Base-by-base conservation (phyloP, 2,113 vertebrate species). In the Scopus umbretta region DNA sequence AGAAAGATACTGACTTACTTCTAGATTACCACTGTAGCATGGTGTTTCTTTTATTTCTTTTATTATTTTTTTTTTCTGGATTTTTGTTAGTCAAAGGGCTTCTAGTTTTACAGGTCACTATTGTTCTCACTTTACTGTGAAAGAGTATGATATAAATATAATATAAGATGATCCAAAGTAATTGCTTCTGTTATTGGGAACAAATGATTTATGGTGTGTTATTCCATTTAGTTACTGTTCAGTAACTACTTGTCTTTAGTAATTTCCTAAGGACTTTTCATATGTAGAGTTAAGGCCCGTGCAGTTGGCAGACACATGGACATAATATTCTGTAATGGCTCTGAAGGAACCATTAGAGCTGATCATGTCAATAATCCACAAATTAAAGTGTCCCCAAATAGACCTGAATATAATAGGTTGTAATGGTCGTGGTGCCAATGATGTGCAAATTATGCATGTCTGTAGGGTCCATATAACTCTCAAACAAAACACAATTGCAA, bases 321-420 rank as follows among this genome's bases (percentile, higher is more conserved):
- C 84, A 94, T 97, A 96, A 97, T 97, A 95, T 90, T 95, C 92
- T 85, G 59, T 97, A 96, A 97, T 96, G 95, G 97, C 95, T 97
- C 95, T 96, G 97, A 97, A 97, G 94, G 94, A 97, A 96, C 95
- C 95, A 96, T 97, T 97, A 97, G 70, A 97, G 71, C 95, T 94
- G 95, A 97, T 97, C 97, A 97, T 96, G 96, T 97, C 97, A 97
- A 97, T 97, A 97, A 97, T 96, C 94, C 87, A 96, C 97, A 97
- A 95, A 97, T 96, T 96, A 97, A 97, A 97, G 96, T 92, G 94
- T 94, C 96, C 96, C 96, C 91, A 96, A 97, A 97, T 97, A 96
- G 96, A 97, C 91, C 89, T 96, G 95, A 95, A 95, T 97, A 95
- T 97, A 97, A 97, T 97, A 97, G 96, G 94, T 95, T 94, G 71